phyloP scores from a whole-genome alignment of 2,797 vertebrate genomes.

The Danio tinwini region DNA sequence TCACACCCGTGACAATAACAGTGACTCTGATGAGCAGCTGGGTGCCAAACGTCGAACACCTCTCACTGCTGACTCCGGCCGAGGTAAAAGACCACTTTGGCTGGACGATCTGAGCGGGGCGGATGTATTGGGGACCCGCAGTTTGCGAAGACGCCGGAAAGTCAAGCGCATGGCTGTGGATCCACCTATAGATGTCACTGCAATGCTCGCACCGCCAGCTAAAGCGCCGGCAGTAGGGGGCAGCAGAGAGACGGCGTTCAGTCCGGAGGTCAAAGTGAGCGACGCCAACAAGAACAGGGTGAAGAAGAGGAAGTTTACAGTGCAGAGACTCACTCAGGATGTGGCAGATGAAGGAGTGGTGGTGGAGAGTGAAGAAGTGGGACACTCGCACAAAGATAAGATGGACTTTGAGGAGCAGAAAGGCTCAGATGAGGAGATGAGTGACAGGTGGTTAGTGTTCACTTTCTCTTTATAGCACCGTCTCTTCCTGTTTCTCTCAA shows the following conservation, averaged over 20 bases:
- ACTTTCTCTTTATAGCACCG: slow-evolving; percentile 35
- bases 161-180: slow-evolving; percentile 98
- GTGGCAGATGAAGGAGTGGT: slow-evolving; percentile 91
- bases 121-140: slow-evolving; percentile 81
- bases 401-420: slow-evolving; percentile 98
- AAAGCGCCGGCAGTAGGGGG: slow-evolving; percentile 68
- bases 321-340: slow-evolving; percentile 81
- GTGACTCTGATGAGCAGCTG: slow-evolving; percentile 95
- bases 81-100: slow-evolving; percentile 91
- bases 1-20: slow-evolving; percentile 84
- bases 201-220: slow-evolving; percentile 77
- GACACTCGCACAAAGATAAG: slow-evolving; percentile 87
- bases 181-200: slow-evolving; percentile 83
- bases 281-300: slow-evolving; percentile 74
- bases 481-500: not conserved
- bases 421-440: slow-evolving; percentile 98
- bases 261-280: slow-evolving; percentile 58
- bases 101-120: slow-evolving; percentile 84
- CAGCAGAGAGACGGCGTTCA: slow-evolving; percentile 76
- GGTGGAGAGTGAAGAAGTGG: slow-evolving; percentile 89
- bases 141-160: slow-evolving; percentile 89
- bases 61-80: slow-evolving; percentile 79
- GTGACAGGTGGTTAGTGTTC: slow-evolving; percentile 94
- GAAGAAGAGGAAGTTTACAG: slow-evolving; percentile 90
- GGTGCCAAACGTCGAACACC: slow-evolving; percentile 90